phyloP scores from a whole-genome alignment of 2,113 vertebrate species.

The Dipodomys spectabilis region DNA sequence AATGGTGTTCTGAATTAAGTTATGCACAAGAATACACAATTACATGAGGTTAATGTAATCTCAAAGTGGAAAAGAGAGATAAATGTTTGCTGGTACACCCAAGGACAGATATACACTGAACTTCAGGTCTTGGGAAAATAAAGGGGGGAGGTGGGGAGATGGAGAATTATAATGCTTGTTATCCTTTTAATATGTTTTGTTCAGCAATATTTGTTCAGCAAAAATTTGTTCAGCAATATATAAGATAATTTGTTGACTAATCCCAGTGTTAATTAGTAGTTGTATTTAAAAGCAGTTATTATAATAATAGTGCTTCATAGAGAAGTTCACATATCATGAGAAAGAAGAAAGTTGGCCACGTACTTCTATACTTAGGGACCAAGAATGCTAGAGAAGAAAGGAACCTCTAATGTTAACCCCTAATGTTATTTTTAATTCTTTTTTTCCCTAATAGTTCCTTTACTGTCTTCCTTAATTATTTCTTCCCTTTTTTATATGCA shows the following conservation, averaged over 20 bases:
- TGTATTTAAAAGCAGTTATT: conserved; percentile 19
- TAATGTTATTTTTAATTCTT: conserved; percentile 12
- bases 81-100: not conserved
- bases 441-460: conserved; percentile 24
- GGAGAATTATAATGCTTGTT: not conserved
- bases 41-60: not conserved
- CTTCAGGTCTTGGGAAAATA: not conserved
- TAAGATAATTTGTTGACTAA: not conserved
- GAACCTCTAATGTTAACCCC: not conserved
- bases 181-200: not conserved
- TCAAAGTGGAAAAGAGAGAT: not conserved
- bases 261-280: not conserved
- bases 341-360: not conserved
- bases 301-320: not conserved
- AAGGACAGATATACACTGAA: not conserved
- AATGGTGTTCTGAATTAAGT: not conserved
- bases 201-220: not conserved
- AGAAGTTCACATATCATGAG: not conserved
- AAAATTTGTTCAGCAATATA: not conserved
- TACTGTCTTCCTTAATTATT: conserved; percentile 63
- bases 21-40: not conserved
- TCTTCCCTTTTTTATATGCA: conserved; percentile 39
- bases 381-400: not conserved
- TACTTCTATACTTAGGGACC: not conserved
- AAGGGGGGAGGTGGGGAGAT: too few relatives aligned